Base-by-base conservation (phyloP, 2,888 invertebrate species). In the Mystacides longicornis region DNA sequence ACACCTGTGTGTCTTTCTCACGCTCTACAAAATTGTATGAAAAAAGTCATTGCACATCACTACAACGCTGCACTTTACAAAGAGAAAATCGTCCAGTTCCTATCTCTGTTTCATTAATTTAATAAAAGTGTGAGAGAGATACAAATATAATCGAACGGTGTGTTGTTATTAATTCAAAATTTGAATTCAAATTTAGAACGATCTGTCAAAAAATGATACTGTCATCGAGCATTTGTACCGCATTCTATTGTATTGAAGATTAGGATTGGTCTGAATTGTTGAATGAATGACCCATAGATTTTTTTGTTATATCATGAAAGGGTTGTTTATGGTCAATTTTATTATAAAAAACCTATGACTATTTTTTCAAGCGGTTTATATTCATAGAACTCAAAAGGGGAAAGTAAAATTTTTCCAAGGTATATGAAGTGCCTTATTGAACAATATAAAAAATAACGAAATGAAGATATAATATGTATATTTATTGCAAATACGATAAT, bases 1-100 rank as follows among this genome's bases (percentile, higher is more conserved):
- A 56, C 60, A 60, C 60, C 60, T 60, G 60, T 60, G 49, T 31
- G 23, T 48, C 48, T 27, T 60, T 60, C 60, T 58, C 60, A 60
- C 60, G 60, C 60, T 60, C 60, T 50, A 60, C 43, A 60, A 60
- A 56, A 31, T 31, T 52, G 42, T 3, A 37, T 14, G 16, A 37
- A 37, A n/a, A 22, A 47, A 48, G 47, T 21, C 42, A 22, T 19
- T 53, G 52, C 53, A 53, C 42, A 31, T 19, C 20, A 20, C 37
- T 37, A 37, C 14, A 3, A 7, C 16, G 37, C 33, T 33, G 37
- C 49, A 50, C 42, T 54, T 48, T 48, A 37, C 14, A 37, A 37
- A 37, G 14, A 14, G 37, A 37, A 37, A 7, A 7, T 27, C 27
- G 5, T 11, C 5, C 5, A 27, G 5, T 27, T n/a, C 27, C 5